Conservation (phyloP, 2,113 vertebrate genomes). For the Delphinapterus leucas region DNA sequence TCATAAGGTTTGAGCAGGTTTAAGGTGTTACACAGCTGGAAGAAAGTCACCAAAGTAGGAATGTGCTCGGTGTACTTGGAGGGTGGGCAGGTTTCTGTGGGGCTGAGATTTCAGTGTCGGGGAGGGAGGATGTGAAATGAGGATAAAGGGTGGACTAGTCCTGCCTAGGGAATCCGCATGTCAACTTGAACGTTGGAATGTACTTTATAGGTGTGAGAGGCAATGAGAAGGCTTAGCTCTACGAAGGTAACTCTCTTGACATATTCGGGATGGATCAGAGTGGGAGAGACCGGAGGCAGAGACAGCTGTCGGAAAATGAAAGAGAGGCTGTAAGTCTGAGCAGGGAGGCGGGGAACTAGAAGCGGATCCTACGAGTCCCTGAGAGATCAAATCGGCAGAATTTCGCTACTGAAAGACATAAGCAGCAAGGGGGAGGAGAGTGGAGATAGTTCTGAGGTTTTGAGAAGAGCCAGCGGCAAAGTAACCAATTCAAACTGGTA, state of each 20-base stretch:
- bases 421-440: too few relatives aligned
- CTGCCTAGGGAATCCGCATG: fast-evolving
- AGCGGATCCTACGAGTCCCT: fast-evolving
- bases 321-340: background rate
- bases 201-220: too few relatives aligned
- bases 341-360: too few relatives aligned
- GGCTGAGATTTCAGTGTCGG: background rate
- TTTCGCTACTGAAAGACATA: background rate
- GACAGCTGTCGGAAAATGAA: fast-evolving
- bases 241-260: background rate
- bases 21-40: too few relatives aligned
- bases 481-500: too few relatives aligned
- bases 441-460: background rate
- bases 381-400: background rate
- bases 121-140: background rate
- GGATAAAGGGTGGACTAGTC: background rate
- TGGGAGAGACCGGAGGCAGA: too few relatives aligned
- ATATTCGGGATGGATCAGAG: background rate
- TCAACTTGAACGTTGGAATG: background rate
- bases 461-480: fast-evolving
- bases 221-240: background rate
- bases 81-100: background rate
- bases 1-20: background rate
- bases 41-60: fast-evolving
- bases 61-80: background rate